Conservation (phyloP, 2,113 vertebrate species). For the Stictonetta naevosa region DNA sequence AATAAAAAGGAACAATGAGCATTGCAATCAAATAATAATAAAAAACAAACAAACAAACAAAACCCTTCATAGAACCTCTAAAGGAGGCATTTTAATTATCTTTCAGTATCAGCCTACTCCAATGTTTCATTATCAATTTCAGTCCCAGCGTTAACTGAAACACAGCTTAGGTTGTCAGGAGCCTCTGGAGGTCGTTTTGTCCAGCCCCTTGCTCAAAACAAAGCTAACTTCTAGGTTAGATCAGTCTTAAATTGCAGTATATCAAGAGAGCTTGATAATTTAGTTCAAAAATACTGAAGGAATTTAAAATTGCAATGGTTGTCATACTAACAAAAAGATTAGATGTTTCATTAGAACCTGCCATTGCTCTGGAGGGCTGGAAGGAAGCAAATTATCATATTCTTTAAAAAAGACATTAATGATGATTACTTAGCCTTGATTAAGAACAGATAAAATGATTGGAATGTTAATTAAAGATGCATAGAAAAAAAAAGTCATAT, state of each 20-base stretch:
- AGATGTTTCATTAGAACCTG: constrained; percentile 19
- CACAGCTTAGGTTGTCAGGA: neutral
- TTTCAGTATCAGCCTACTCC: neutral
- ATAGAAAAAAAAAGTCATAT: constrained; percentile 37
- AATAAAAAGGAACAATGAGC: neutral
- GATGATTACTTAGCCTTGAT: constrained; percentile 67
- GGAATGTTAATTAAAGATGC: constrained; percentile 62
- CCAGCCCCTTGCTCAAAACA: neutral
- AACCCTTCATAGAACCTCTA: neutral
- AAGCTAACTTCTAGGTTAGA: neutral
- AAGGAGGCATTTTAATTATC: neutral
- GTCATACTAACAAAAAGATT: neutral
- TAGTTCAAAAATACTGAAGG: neutral
- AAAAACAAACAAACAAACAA: neutral
- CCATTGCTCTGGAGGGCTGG: neutral
- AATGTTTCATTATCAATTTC: neutral
- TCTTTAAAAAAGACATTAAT: constrained; percentile 48
- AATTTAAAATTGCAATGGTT: neutral
- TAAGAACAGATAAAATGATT: constrained; percentile 70
- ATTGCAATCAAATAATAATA: neutral
- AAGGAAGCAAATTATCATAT: constrained; percentile 61
- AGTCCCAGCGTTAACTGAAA: neutral
- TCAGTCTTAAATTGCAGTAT: neutral
- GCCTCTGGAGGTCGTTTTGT: neutral
- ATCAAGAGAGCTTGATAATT: neutral